These are phyloP conservation scores for Hedychridium roseum DNA, from an alignment of 2,888 invertebrate species.

Conservation along the genomic window DNA sequence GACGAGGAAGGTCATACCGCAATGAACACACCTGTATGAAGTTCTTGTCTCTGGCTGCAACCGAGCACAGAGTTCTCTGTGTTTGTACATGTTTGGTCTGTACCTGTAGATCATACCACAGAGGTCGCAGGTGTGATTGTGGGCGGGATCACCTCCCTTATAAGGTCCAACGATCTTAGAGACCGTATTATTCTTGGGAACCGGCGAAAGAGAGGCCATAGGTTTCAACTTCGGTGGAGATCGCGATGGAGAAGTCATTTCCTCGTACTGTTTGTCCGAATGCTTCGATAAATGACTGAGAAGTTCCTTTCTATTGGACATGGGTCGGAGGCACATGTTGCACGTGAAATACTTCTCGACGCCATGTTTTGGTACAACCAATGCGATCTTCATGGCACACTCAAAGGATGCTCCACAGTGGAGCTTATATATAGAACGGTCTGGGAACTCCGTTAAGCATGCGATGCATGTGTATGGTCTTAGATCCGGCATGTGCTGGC, in stretches of 20 bases:
- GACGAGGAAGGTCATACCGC: slow-evolving; percentile 54
- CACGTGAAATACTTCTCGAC: slow-evolving; percentile 59
- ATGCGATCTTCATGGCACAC: slow-evolving; percentile 68
- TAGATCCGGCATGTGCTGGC: slow-evolving; percentile 59
- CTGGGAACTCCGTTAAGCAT: slow-evolving; percentile 57
- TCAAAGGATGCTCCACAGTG: slow-evolving; percentile 63
- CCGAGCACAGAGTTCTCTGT: slow-evolving; percentile 46
- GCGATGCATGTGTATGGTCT: slow-evolving; percentile 59
- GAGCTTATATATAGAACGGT: slow-evolving; percentile 54
- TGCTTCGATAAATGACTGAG: slow-evolving; percentile 53
- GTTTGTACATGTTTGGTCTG: slow-evolving; percentile 54
- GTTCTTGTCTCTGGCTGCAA: slow-evolving; percentile 42
- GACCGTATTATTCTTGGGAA: not conserved
- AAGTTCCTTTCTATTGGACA: slow-evolving; percentile 52
- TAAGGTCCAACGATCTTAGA: slow-evolving; percentile 41
- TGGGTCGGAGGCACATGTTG: slow-evolving; percentile 57
- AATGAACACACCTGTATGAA: slow-evolving; percentile 53
- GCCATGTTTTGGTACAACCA: slow-evolving; percentile 55
- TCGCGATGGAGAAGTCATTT: slow-evolving; percentile 34
- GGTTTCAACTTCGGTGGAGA: slow-evolving; percentile 42
- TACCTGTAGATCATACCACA: slow-evolving; percentile 62
- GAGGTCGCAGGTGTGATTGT: slow-evolving; percentile 53
- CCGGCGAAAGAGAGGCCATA: slow-evolving; percentile 19
- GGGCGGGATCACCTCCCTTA: slow-evolving; percentile 53
- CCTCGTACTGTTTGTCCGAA: slow-evolving; percentile 50